Base-by-base conservation (phyloP, 2,113 vertebrate species). In the Sturnus vulgaris region DNA sequence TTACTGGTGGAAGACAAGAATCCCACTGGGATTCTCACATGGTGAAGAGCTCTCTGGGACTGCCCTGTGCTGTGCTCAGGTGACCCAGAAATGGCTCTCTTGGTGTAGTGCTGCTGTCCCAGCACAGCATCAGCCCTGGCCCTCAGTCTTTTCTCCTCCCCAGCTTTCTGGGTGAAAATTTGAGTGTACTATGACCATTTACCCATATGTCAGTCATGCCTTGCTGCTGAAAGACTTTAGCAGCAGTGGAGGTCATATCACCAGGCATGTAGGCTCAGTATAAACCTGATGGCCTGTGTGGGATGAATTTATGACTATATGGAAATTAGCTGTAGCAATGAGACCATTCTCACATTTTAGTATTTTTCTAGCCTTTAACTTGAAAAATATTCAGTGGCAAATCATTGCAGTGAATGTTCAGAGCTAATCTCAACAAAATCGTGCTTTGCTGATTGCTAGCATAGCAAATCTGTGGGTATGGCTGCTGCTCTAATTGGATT, bases 401-500 rank as follows among this genome's bases (percentile, higher is more conserved):
- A 90, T 91, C 55, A 52, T 56, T 71, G 57, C 52, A 60, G n/a
- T 30, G 65, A 75, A 92, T 76, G 49, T 95, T 93, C 56, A 40
- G 57, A 82, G 28, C n/a, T 89, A 85, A 89, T 82, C 49, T 82
- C 93, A 88, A 86, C 49, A 71, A 78, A 92, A 59, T 37, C 56
- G 25, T 68, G 52, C 52, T 88, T 81, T 46, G 64, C 47, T 88
- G 92, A 66, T 84, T 68, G 71, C 60, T 59, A 31, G 61, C 64
- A 72, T 63, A 18, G 53, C 47, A 66, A 49, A 82, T 91, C 72
- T 52, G 24, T 66, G 59, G 82, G 46, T 86, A 59, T 73, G 80
- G 55, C 81, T 82, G 82, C 69, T 92, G 72, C 80, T 86, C 68
- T 92, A 84, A 89, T 42, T 92, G 83, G 69, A 60, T 89, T 93